These are phyloP conservation scores for Rhadina sibilatrix DNA, from an alignment of 2,113 vertebrate species.

Conservation along the genomic window DNA sequence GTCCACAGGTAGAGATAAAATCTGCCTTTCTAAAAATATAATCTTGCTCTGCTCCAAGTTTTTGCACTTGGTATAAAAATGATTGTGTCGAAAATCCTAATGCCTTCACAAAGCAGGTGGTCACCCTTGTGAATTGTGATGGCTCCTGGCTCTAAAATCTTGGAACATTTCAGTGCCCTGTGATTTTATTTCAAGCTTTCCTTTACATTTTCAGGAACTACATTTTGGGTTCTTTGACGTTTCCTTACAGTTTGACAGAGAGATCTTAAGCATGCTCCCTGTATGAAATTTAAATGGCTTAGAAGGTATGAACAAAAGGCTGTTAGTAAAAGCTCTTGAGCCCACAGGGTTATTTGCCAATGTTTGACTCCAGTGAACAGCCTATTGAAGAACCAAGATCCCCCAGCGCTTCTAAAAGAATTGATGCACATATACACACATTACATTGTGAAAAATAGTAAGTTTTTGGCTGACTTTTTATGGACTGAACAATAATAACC, in stretches of 20 bases:
- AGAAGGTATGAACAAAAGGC: constrained; percentile 5
- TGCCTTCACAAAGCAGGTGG: not conserved
- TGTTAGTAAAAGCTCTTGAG: not conserved
- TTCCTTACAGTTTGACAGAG: not conserved
- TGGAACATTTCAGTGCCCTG: not conserved
- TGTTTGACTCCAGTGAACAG: constrained; percentile 10
- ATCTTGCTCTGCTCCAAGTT: not conserved
- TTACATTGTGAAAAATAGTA: not conserved
- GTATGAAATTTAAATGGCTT: constrained; percentile 23
- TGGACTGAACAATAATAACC: constrained; percentile 20
- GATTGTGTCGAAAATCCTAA: not conserved
- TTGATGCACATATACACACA: not conserved
- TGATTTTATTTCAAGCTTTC: not conserved
- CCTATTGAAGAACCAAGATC: not conserved
- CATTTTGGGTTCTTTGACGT: not conserved
- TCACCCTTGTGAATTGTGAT: not conserved
- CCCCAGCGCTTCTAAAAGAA: constrained; percentile 16
- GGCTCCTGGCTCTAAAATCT: not conserved
- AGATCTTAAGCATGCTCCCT: not conserved
- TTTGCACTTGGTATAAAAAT: not conserved
- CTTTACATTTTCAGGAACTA: not conserved
- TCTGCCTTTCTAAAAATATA: not conserved
- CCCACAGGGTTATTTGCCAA: not conserved
- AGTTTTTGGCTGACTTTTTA: constrained; percentile 8
- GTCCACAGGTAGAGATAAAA: not conserved